phyloP scores from a whole-genome alignment of 2,797 vertebrate species.

The Anas capensis region DNA sequence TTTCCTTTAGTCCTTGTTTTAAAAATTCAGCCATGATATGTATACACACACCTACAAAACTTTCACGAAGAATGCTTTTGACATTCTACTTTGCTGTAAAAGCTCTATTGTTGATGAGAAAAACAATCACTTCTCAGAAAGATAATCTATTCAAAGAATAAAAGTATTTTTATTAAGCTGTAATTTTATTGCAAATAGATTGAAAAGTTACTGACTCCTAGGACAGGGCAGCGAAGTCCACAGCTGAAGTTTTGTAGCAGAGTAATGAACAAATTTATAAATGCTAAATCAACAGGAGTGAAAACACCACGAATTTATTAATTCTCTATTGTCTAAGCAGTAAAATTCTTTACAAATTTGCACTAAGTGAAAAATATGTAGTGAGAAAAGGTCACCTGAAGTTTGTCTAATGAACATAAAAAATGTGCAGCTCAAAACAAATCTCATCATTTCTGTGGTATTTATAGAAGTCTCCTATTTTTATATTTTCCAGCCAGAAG shows the following conservation, averaged over 20 bases:
- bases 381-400: background rate
- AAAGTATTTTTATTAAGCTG: background rate
- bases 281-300: background rate
- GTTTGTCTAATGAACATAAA: background rate
- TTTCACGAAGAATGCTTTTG: background rate
- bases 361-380: background rate
- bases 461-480: background rate
- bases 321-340: background rate
- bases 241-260: background rate
- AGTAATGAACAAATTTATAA: background rate
- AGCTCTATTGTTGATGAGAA: background rate
- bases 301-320: background rate
- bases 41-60: background rate
- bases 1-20: background rate
- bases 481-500: background rate
- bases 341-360: background rate
- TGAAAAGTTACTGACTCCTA: background rate
- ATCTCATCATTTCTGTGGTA: background rate
- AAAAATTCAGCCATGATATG: background rate
- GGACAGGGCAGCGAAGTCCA: background rate
- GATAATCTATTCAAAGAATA: background rate
- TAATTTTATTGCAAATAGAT: background rate
- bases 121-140: background rate
- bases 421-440: background rate
- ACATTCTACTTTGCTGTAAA: background rate